Conservation (phyloP, 2,888 invertebrate species). For the Trissolcus brochymenae region DNA sequence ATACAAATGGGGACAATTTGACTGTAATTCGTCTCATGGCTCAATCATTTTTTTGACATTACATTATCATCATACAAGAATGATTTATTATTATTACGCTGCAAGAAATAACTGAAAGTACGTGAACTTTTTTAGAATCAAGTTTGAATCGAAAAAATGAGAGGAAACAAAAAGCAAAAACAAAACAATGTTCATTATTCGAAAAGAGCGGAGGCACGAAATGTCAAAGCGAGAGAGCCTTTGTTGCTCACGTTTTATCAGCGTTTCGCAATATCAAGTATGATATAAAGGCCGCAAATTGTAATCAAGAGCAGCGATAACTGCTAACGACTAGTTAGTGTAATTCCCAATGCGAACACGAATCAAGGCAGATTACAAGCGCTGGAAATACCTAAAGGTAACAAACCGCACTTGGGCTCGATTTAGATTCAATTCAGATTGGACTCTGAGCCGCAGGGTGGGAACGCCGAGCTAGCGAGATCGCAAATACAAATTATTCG, state of each 20-base stretch:
- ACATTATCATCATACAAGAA: no score
- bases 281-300: constrained; percentile 56
- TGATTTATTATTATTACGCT: no score
- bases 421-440: constrained; percentile 60
- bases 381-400: constrained; percentile 58
- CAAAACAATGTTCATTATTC: no score
- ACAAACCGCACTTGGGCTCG: constrained; percentile 59
- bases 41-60: no score
- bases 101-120: no score
- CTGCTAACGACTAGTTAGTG: constrained; percentile 57
- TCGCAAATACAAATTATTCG: constrained; percentile 59
- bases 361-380: constrained; percentile 58
- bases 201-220: constrained; percentile 14
- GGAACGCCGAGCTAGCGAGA: constrained; percentile 33
- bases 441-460: constrained; percentile 21
- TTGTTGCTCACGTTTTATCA: constrained; percentile 38
- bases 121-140: no score
- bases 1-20: no score
- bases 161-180: no score
- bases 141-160: no score
- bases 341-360: constrained; percentile 59
- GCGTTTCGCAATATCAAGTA: constrained; percentile 39
- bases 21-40: no score
- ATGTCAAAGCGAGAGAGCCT: constrained; percentile 39
- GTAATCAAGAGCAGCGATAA: constrained; percentile 59